Evolutionary conservation across 2,888 invertebrate genomes (phyloP), one percentile per base, ranked within the genome.

Genomic region (Pseudococcus viburni): DNA sequence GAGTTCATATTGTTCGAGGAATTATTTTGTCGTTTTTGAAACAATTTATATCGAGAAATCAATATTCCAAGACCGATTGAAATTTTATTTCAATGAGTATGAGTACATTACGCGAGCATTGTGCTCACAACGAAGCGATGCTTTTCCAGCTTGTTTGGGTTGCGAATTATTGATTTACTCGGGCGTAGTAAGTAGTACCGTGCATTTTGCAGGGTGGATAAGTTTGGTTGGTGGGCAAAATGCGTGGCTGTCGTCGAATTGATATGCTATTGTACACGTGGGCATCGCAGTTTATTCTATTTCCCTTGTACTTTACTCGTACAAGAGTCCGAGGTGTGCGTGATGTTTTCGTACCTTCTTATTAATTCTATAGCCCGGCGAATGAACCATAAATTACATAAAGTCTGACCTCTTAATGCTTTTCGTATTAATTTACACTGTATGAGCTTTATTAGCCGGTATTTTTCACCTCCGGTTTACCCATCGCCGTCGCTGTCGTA

Each of bases 121-220:
- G 33, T 73, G 12, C 59, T 59, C 5, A 73, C 73, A 6, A 33
- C 33, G 39, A 73, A 73, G 15, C 42, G 80, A 80, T 80, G 80
- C 55, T n/a, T 64, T 55, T 64, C 12, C 1, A 42, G 85, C 85
- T 85, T 85, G 85, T 85, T 85, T 85, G 85, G 85, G 85, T 85
- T 85, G 85, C 64, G 85, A 85, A 85, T 85, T 85, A 85, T 85
- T 51, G 85, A 85, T 85, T 85, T 42, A 51, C 55, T 51, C 55
- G 55, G 48, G 33, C 85, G 85, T 42, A 85, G 80, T 42, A 73
- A 59, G n/a, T 80, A 42, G 26, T 42, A 80, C 42, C 42, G 80
- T 80, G 80, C 80, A 80, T 80, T 80, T 80, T 19, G 80, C 80
- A 80, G 80, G 80, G 80, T 80, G 80, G 80, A 42, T 80, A 80